Evolutionary conservation across 2,888 invertebrate species (phyloP).

Genomic region (Metacarcinus magister): DNA sequence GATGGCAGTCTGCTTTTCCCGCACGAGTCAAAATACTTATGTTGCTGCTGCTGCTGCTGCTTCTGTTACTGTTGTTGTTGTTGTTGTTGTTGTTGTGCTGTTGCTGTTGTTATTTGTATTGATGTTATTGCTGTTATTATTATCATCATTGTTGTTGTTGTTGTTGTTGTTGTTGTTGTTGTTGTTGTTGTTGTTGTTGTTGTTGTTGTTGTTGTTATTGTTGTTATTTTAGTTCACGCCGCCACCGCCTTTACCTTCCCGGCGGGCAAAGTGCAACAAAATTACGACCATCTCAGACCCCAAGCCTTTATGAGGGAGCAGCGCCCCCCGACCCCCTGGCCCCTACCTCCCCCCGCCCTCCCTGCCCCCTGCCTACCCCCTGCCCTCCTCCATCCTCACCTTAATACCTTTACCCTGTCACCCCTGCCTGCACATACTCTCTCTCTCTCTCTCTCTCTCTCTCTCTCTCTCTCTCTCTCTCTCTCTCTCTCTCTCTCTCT

Average conservation of each 20-base stretch:
- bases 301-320: neutral
- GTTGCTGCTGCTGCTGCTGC: neutral
- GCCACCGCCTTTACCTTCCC: neutral
- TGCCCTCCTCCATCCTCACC: neutral
- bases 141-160: neutral
- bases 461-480: slow-evolving; percentile 2
- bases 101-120: neutral
- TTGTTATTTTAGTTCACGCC: neutral
- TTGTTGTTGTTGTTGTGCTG: neutral
- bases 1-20: neutral
- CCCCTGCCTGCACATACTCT: neutral
- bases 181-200: neutral
- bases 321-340: neutral
- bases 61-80: neutral
- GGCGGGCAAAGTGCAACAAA: neutral
- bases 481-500: slow-evolving; percentile 2
- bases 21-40: neutral
- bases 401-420: neutral
- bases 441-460: neutral
- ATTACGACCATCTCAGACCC: neutral
- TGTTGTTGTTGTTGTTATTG: neutral
- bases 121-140: too few relatives aligned
- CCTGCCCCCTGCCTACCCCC: neutral
- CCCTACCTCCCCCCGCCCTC: neutral
- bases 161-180: neutral